Evolutionary conservation across 2,113 vertebrate genomes (phyloP).

Genomic region (Amblyopsis rosae): DNA sequence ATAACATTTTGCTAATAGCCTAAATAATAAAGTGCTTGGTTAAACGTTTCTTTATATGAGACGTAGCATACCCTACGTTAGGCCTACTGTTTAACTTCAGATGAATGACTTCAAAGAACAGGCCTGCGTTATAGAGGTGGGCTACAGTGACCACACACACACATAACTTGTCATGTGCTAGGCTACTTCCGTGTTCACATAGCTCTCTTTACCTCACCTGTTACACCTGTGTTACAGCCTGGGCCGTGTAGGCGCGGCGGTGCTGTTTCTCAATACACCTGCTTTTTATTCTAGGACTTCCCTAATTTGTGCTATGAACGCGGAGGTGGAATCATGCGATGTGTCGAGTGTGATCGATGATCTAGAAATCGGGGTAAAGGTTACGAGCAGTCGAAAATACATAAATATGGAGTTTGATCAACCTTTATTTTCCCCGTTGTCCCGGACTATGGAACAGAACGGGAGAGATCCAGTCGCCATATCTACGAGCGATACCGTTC

Average conservation of each 20-base stretch:
- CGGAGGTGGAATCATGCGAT: conserved; percentile 51
- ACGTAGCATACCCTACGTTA: too few relatives aligned
- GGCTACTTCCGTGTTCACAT: conserved; percentile 70
- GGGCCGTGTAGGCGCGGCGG: conserved; percentile 32
- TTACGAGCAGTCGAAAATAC: not conserved
- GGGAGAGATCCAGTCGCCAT: not conserved
- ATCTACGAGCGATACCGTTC: not conserved
- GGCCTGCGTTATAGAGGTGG: too few relatives aligned
- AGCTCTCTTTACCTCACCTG: conserved; percentile 54
- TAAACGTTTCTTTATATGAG: too few relatives aligned
- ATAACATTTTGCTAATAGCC: too few relatives aligned
- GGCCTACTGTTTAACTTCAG: too few relatives aligned
- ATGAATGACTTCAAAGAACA: too few relatives aligned
- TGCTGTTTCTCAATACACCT: conserved; percentile 51
- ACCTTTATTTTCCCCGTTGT: conserved; percentile 51
- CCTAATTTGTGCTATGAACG: conserved; percentile 56
- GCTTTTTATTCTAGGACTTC: not conserved
- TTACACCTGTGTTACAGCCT: conserved; percentile 69
- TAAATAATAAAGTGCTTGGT: too few relatives aligned
- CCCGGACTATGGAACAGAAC: conserved; percentile 11
- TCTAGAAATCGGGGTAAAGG: conserved; percentile 3
- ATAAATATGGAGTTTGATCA: conserved; percentile 31
- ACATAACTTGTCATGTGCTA: conserved; percentile 23
- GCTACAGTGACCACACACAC: not conserved
- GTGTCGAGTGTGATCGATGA: conserved; percentile 53